Conservation (phyloP, 2,888 invertebrate species). For the Ischnus inquisitorius region DNA sequence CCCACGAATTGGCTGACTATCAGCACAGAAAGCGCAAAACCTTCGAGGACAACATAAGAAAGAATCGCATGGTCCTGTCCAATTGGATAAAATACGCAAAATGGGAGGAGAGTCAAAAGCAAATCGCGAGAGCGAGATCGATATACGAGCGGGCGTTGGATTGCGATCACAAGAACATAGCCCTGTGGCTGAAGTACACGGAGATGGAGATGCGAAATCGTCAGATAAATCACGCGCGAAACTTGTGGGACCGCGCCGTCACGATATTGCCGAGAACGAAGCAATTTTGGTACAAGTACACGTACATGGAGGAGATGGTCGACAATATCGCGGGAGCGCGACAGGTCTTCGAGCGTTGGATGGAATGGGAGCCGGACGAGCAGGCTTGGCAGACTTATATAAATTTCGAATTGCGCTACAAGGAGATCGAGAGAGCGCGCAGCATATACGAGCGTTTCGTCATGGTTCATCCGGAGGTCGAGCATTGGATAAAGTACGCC, state of each 20-base stretch:
- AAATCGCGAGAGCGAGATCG: slow-evolving; percentile 96
- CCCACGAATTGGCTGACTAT: slow-evolving; percentile 98
- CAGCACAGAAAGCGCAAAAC: slow-evolving; percentile 97
- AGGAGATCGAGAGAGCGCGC: slow-evolving; percentile 97
- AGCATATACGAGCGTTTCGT: slow-evolving; percentile 98
- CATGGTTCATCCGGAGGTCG: slow-evolving; percentile 98
- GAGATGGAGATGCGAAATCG: slow-evolving; percentile 99
- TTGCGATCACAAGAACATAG: slow-evolving; percentile 98
- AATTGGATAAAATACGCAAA: slow-evolving; percentile 99
- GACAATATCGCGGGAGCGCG: slow-evolving; percentile 95
- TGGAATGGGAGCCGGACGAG: slow-evolving; percentile 99
- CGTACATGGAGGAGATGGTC: slow-evolving; percentile 99
- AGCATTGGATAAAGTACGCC: slow-evolving; percentile 99
- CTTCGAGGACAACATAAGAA: slow-evolving; percentile 99
- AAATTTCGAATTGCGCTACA: slow-evolving; percentile 98
- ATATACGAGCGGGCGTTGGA: slow-evolving; percentile 99
- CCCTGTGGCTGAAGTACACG: slow-evolving; percentile 98
- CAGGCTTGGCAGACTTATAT: slow-evolving; percentile 99
- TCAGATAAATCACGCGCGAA: slow-evolving; percentile 98
- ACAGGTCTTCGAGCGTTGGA: slow-evolving; percentile 99
- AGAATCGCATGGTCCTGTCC: slow-evolving; percentile 97
- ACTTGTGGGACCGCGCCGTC: slow-evolving; percentile 99
- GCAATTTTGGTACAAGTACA: slow-evolving; percentile 99
- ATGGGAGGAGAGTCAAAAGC: slow-evolving; percentile 99
- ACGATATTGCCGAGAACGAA: slow-evolving; percentile 98